phyloP scores from a whole-genome alignment of 1,140 invertebrate genomes.

The Lepidurus arcticus region DNA sequence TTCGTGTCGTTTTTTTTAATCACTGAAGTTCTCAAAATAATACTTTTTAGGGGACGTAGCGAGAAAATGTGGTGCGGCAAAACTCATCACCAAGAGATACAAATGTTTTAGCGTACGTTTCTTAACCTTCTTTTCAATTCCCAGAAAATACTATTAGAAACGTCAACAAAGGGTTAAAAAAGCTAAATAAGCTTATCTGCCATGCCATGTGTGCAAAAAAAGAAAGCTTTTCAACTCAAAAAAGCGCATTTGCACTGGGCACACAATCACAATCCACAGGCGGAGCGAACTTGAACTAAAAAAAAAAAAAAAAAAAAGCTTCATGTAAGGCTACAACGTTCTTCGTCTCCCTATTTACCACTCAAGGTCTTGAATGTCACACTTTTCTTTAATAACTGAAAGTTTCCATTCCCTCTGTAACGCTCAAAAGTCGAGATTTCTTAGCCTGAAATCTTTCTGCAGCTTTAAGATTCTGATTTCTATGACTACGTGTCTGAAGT shows the following conservation, averaged over 20 bases:
- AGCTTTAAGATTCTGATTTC: too few species aligned
- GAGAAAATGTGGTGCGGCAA: not conserved
- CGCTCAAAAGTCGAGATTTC: too few species aligned
- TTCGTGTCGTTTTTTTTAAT: not conserved
- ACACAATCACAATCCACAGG: slow-evolving; percentile 11
- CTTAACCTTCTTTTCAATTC: not conserved
- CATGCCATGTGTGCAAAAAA: not conserved
- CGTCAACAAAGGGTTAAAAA: not conserved
- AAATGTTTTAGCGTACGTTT: not conserved
- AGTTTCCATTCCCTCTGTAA: not conserved
- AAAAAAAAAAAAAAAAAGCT: not conserved
- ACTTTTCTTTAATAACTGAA: not conserved
- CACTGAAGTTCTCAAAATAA: not conserved
- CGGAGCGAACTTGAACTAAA: not conserved
- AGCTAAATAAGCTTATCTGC: not conserved
- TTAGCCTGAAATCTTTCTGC: too few species aligned
- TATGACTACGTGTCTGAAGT: not conserved
- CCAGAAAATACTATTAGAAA: not conserved
- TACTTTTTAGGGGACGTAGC: not conserved
- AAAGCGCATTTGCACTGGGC: slow-evolving; percentile 20
- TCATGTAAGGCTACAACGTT: not conserved
- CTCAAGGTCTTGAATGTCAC: not conserved
- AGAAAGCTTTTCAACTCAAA: not conserved
- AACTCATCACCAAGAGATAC: not conserved
- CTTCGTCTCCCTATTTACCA: not conserved